Evolutionary conservation across 2,797 vertebrate species (phyloP).

Genomic region (Adelosebastes latens): DNA sequence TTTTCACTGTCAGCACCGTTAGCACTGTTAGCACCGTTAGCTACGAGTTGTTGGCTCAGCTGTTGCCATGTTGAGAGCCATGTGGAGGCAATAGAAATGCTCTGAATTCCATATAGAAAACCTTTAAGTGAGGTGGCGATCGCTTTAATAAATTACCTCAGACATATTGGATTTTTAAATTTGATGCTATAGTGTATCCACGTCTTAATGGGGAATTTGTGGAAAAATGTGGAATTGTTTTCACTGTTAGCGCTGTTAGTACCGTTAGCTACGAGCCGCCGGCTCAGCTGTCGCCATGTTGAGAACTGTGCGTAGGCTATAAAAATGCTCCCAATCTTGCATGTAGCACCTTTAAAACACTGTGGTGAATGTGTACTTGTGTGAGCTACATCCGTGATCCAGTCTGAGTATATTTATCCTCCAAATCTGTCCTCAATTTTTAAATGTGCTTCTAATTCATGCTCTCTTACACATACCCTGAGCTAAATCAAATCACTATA

Average conservation of each 20-base stretch:
- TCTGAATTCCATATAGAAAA: too few relatives aligned
- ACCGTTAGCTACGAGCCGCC: background rate
- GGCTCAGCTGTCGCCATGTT: background rate
- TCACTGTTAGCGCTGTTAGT: background rate
- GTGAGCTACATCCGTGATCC: background rate
- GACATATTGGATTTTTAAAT: too few relatives aligned
- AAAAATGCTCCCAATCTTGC: rapidly evolving
- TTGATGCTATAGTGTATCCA: too few relatives aligned
- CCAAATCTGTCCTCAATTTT: background rate
- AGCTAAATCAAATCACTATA: constrained; percentile 18
- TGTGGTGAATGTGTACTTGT: background rate
- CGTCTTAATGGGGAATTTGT: too few relatives aligned
- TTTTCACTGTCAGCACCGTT: background rate
- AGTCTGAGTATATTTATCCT: background rate
- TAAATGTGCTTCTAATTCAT: constrained; percentile 17
- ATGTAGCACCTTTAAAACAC: background rate
- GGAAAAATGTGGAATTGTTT: too few relatives aligned
- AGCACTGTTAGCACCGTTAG: too few relatives aligned
- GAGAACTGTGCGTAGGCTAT: rapidly evolving
- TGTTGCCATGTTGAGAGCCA: too few relatives aligned
- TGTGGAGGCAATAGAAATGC: too few relatives aligned
- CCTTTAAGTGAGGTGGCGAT: too few relatives aligned
- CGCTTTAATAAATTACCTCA: too few relatives aligned
- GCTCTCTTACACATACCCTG: background rate
- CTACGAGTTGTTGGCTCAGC: too few relatives aligned